Conservation (phyloP, 2,797 vertebrate genomes). For the Silurus aristotelis region DNA sequence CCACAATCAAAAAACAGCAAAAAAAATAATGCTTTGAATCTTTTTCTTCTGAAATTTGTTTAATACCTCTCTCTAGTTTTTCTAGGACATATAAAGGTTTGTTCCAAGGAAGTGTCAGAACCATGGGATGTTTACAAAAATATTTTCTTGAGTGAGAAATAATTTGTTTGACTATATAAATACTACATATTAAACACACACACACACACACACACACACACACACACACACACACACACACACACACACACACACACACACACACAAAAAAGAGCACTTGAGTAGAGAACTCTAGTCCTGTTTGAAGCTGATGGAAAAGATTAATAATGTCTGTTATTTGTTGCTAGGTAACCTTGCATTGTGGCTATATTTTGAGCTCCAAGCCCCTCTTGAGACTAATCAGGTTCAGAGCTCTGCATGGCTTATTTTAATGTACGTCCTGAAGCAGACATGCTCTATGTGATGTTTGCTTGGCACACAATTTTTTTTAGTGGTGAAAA, state of each 20-base stretch:
- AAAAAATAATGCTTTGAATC: background rate
- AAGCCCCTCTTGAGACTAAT: slow-evolving; percentile 60
- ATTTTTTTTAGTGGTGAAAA: slow-evolving; percentile 24
- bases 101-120: background rate
- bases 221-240: too few relatives aligned
- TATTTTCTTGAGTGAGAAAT: background rate
- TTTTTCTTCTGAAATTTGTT: background rate
- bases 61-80: background rate
- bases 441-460: slow-evolving; percentile 45
- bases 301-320: slow-evolving; percentile 6
- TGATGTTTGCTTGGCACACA: slow-evolving; percentile 56
- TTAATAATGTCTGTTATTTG: slow-evolving; percentile 46
- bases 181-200: background rate
- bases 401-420: slow-evolving; percentile 53
- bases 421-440: slow-evolving; percentile 53
- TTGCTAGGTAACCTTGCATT: slow-evolving; percentile 66
- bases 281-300: background rate
- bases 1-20: background rate
- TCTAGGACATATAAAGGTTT: background rate
- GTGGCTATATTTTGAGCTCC: slow-evolving; percentile 46
- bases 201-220: too few relatives aligned
- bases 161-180: background rate
- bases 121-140: background rate
- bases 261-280: background rate
- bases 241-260: too few relatives aligned